Base-by-base conservation (phyloP, 2,888 invertebrate species). In the Alloplasta piceator region DNA sequence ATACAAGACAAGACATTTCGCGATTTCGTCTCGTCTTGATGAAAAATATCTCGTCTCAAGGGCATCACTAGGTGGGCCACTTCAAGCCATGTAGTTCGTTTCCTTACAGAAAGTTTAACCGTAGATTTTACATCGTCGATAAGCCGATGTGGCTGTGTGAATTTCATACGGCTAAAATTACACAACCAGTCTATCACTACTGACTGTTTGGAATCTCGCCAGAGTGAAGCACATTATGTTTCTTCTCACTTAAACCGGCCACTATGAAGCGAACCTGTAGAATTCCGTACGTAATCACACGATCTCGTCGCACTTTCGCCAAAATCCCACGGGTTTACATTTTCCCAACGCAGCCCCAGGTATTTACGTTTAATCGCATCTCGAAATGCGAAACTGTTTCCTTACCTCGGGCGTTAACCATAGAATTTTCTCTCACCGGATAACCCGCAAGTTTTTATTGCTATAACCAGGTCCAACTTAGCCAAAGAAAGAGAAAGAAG, bases 201-300 rank as follows among this genome's bases (percentile, higher is more conserved):
- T 70, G 48, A 55, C 46, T 52, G 39, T 76, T 80, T 85, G 86
- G 87, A 82, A 61, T 16, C 7, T 64, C 71, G 86, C 87, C 87
- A 87, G 76, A 84, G 81, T 64, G 80, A 85, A 85, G 80, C 74
- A 76, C 80, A 80, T 79, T 83, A 83, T 83, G 82, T 83, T 78
- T 75, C 82, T 75, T 80, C 75, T 75, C 80, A 80, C 76, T 80
- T 73, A 64, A 73, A 61, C 72, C 68, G 68, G 61, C 41, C 41
- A 71, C 55, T 50, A 14, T 6, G 56, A 63, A 60, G 67, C 71
- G 80, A 73, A 64, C n/a, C 48, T 48, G 12, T 48, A 48, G 52
- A 7, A 52, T 14, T 14, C 6, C 12, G 1, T 7, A 52, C 5
- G 16, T n/a, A 6, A 5, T n/a, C 3, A 10, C 12, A 6, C 56